Evolutionary conservation across 2,797 vertebrate genomes (phyloP).

Genomic region (Acomys russatus): DNA sequence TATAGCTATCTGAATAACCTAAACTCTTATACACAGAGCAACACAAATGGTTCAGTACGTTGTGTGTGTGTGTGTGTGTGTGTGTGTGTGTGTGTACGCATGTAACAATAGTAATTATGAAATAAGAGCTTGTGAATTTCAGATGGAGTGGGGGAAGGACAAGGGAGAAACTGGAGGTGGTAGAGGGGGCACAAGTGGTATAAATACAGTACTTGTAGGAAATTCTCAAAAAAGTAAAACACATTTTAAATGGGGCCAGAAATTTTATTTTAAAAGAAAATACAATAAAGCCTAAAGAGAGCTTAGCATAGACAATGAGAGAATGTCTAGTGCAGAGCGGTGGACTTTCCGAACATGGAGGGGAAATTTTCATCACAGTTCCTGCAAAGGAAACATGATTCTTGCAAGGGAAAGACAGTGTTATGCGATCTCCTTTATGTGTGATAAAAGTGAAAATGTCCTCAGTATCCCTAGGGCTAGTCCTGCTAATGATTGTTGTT

Average conservation of each 20-base stretch:
- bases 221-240: not conserved
- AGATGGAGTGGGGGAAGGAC: not conserved
- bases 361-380: conserved; percentile 39
- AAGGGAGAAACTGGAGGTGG: not conserved
- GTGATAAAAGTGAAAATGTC: conserved; percentile 75
- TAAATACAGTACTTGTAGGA: not conserved
- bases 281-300: conserved; percentile 12
- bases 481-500: conserved; percentile 73
- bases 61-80: not conserved
- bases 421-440: conserved; percentile 68
- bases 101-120: not conserved
- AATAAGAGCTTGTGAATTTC: not conserved
- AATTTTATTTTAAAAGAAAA: conserved; percentile 5
- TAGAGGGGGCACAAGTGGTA: not conserved
- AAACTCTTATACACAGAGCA: not conserved
- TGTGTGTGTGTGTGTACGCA: not conserved
- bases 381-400: conserved; percentile 34
- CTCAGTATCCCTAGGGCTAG: conserved; percentile 55
- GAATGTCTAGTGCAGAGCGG: conserved; percentile 13
- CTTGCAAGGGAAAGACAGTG: conserved; percentile 38
- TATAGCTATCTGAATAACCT: not conserved
- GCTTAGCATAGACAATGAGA: not conserved
- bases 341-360: conserved; percentile 31
- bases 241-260: not conserved
- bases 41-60: not conserved